phyloP scores from a whole-genome alignment of 37 sponge, comb jelly and placozoan genomes.

The Hormiphora californensis region DNA sequence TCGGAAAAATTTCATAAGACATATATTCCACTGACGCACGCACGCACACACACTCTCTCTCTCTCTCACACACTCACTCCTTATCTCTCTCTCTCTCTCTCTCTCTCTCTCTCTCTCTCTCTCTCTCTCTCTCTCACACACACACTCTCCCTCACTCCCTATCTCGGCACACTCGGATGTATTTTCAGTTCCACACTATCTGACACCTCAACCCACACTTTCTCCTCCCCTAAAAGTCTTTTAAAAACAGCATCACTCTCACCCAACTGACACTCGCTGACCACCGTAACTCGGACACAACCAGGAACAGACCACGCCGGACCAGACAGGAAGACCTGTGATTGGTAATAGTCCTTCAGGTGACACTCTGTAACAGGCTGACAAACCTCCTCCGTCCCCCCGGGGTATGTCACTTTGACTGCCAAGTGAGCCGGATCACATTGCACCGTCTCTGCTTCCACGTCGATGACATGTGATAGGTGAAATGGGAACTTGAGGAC shows the following conservation, averaged over 20 bases:
- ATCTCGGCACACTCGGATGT: constrained; percentile 11
- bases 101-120: too few species aligned
- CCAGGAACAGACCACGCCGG: constrained; percentile 13
- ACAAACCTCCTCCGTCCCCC: constrained; percentile 3
- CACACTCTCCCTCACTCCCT: too few species aligned
- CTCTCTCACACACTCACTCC: too few species aligned
- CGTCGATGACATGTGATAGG: neutral
- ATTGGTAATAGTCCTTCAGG: constrained; percentile 27
- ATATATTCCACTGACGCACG: too few species aligned
- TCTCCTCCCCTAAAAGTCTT: neutral
- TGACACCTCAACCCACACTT: constrained; percentile 8
- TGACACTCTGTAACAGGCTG: neutral
- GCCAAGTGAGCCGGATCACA: neutral
- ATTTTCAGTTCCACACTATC: constrained; percentile 21
- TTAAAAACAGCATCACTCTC: neutral
- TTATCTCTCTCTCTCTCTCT: too few species aligned
- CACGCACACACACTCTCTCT: too few species aligned
- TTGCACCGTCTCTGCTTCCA: constrained; percentile 22
- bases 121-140: too few species aligned
- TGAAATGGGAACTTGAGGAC: constrained; percentile 30
- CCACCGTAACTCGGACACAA: neutral
- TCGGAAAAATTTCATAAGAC: too few species aligned
- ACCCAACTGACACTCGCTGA: neutral
- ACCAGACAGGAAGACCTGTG: constrained; percentile 8
- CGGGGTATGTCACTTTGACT: constrained; percentile 6